Base-by-base conservation (phyloP, 2,797 vertebrate species). In the Sarcoramphus papa region DNA sequence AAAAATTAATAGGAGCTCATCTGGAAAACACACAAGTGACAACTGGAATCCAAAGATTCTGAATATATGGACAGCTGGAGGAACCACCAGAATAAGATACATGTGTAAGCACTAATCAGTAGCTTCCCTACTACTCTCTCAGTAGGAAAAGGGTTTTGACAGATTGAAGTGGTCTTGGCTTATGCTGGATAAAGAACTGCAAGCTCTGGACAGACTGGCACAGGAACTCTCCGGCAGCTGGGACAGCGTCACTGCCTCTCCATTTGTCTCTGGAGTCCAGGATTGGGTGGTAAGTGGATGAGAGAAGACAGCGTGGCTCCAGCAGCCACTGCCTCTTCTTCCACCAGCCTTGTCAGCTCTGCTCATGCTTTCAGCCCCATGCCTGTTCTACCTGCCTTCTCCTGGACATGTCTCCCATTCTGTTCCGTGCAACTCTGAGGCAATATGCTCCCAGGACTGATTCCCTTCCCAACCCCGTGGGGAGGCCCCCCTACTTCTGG, bases 21-120 rank as follows among this genome's bases (percentile, higher is more conserved):
- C 41, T 91, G 67, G 37, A 91, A 94, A 92, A 91, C 19, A 88
- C 11, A 63, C 6, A 90, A 83, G 47, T 68, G 37, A 83, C 48
- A 93, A 82, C 7, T 54, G 33, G 41, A 90, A 76, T 82, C 75
- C 43, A 77, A 69, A 82, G 17, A 41, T 69, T 33, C 47, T 88
- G 19, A 83, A 54, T 76, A 21, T 40, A 33, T 10, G 14, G 67
- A 72, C 50, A 79, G 63, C 50, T 74, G 43, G 47, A 80, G 24
- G 43, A 82, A 88, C 8, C 24, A 83, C 14, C 51, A 79, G 37
- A 76, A 41, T 45, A 95, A 88, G n/a, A 68, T 4, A 68, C 4
- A 50, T 17, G 21, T 40, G 14, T 62, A 59, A 92, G 41, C 7
- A 21, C 30, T 64, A 48, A 60, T 23, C 75, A 69, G 41, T 59